Conservation (phyloP, 2,888 invertebrate genomes). For the Dynastes tityus region DNA sequence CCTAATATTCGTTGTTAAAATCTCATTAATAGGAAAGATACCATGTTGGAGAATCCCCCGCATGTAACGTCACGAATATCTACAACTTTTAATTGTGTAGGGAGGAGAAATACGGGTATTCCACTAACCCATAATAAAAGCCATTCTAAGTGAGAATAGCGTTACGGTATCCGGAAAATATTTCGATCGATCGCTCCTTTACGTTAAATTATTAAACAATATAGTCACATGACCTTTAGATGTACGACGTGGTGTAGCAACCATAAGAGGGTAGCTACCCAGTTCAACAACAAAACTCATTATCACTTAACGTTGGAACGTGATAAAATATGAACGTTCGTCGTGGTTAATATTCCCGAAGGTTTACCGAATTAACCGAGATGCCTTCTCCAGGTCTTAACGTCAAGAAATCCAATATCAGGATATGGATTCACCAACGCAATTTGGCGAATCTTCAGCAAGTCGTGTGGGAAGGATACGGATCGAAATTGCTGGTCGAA, state of each 20-base stretch:
- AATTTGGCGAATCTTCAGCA: constrained; percentile 89
- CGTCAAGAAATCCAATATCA: constrained; percentile 84
- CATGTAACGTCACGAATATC: not conserved
- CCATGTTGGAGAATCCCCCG: no score
- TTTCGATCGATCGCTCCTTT: constrained; percentile 45
- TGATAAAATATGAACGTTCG: constrained; percentile 42
- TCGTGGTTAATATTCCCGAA: not conserved
- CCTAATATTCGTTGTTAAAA: not conserved
- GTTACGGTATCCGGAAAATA: constrained; percentile 35
- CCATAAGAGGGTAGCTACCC: constrained; percentile 41
- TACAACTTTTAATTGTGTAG: not conserved
- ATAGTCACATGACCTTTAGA: constrained; percentile 64
- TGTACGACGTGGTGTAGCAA: constrained; percentile 55
- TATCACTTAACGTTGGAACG: constrained; percentile 41
- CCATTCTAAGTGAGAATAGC: constrained; percentile 26
- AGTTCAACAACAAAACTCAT: constrained; percentile 34
- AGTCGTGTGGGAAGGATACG: constrained; percentile 93
- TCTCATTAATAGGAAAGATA: not conserved
- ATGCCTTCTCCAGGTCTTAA: constrained; percentile 76
- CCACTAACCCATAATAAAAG: not conserved
- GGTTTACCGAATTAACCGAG: not conserved
- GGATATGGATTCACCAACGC: constrained; percentile 96
- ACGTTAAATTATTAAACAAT: constrained; percentile 67
- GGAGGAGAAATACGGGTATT: not conserved
- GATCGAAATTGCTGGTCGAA: constrained; percentile 85